Evolutionary conservation across 2,888 invertebrate species (phyloP).

Genomic region (Drosophila austrosaltans): DNA sequence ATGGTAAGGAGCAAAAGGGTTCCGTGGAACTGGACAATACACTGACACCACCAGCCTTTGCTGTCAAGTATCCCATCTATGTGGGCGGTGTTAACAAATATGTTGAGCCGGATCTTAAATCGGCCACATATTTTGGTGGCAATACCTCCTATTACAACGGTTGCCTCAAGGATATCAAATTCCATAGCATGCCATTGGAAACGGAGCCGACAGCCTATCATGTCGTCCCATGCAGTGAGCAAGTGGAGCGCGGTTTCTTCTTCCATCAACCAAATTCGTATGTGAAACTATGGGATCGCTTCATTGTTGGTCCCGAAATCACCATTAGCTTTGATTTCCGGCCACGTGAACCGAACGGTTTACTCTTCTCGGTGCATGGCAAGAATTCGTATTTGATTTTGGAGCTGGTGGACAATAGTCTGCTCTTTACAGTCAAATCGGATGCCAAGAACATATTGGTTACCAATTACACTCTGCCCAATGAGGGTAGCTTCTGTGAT

Average conservation of each 20-base stretch:
- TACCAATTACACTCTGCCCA: constrained; percentile 88
- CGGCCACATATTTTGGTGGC: constrained; percentile 74
- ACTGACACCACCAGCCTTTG: constrained; percentile 83
- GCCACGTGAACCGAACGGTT: constrained; percentile 92
- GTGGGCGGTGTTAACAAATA: constrained; percentile 89
- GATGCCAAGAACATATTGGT: constrained; percentile 89
- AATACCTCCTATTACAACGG: constrained; percentile 89
- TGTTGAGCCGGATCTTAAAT: constrained; percentile 84
- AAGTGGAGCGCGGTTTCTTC: constrained; percentile 92
- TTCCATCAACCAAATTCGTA: constrained; percentile 92
- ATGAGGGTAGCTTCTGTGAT: constrained; percentile 92
- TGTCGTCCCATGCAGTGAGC: constrained; percentile 91
- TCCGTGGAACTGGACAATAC: constrained; percentile 61
- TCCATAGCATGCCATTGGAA: constrained; percentile 88
- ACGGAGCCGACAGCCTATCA: constrained; percentile 86
- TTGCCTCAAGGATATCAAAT: constrained; percentile 90
- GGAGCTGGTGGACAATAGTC: constrained; percentile 93
- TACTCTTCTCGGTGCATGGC: constrained; percentile 94
- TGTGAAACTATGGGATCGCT: constrained; percentile 88
- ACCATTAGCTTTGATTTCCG: constrained; percentile 93
- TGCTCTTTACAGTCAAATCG: constrained; percentile 92
- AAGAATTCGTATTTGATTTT: constrained; percentile 91
- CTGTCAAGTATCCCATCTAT: constrained; percentile 89
- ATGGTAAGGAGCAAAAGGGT: constrained; percentile 61
- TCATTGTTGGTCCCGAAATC: constrained; percentile 91